Base-by-base conservation (phyloP, 2,888 invertebrate species). In the Ochlodes sylvanus region DNA sequence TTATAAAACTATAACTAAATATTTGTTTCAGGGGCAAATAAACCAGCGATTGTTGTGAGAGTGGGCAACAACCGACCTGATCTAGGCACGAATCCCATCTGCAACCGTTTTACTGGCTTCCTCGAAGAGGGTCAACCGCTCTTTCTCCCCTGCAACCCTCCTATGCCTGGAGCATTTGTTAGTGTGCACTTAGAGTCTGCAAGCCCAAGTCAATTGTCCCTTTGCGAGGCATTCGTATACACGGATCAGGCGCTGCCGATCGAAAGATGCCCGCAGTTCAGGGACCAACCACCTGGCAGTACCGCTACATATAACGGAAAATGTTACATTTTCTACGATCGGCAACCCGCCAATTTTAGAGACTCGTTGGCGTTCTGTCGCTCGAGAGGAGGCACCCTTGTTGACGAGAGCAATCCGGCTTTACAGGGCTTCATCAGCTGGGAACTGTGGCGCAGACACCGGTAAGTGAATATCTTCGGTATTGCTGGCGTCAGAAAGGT, bases 131-230 rank as follows among this genome's bases (percentile, higher is more conserved):
- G 98, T 0, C 97, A 98, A 80, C 98, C 98, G 0, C 93, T 98
- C 7, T 98, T 98, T 90, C 89, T 98, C 62, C 98, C 98, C 0
- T 98, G 98, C 92, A 98, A 98, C 88, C 98, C 98, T 0, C 98
- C 98, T 0, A 98, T 98, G 97, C 98, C 98, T 0, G 98, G 98
- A 0, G 98, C 98, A 9, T 98, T 98, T 86, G 98, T 98, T 71
- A 98, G 97, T 76, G 98, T 98, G 0, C 98, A 98, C 81, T 86
- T 98, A 68, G 98, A 98, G 90, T 95, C 96, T 0, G 94, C 96
- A 0, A 83, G 92, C 0, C 95, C 96, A 0, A 96, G 95, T 71
- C 97, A 97, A 71, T 92, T 98, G 14, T 98, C 98, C 0, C 97
- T 98, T 12, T 98, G 98, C 84, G 98, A 98, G 86, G 97, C 98